A percentile compares a stretch with the other conserved stretches of the same genome.
Evolutionary conservation across 35 echinoderm and acorn worm genomes (phyloP).

Genomic region (Holothuria glaberrima): DNA sequence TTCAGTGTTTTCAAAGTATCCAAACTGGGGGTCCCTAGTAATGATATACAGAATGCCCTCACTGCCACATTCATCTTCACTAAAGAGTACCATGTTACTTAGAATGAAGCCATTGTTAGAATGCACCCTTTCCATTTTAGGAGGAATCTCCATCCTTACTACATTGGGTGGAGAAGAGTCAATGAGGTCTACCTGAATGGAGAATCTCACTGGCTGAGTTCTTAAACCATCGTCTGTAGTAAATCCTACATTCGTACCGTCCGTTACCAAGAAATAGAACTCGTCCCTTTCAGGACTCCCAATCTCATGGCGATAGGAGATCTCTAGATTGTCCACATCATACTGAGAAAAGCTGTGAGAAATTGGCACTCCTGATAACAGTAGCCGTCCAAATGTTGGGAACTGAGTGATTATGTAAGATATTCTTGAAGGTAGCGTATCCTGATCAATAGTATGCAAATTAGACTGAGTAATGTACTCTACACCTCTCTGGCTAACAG

Average conservation of each 20-base stretch:
- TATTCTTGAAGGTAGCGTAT: conserved; percentile 65
- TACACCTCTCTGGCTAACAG: conserved; percentile 55
- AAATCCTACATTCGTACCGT: conserved; percentile 89
- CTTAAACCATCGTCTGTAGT: conserved; percentile 10
- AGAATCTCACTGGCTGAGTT: conserved; percentile 69
- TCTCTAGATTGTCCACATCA: conserved; percentile 83
- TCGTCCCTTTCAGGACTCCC: conserved; percentile 58
- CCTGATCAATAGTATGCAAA: conserved; percentile 74
- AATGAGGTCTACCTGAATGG: conserved; percentile 69
- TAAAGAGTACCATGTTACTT: conserved; percentile 59
- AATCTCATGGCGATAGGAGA: conserved; percentile 75
- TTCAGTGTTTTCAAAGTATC: conserved; percentile 74
- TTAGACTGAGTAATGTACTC: conserved; percentile 63
- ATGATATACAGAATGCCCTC: conserved; percentile 69
- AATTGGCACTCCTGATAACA: conserved; percentile 70
- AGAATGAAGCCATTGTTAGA: conserved; percentile 74
- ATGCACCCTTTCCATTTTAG: conserved; percentile 69
- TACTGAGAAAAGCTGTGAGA: conserved; percentile 74
- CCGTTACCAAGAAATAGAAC: conserved; percentile 82
- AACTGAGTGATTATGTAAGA: conserved; percentile 77
- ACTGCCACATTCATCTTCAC: conserved; percentile 72
- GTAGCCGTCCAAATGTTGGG: conserved; percentile 74
- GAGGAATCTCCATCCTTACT: conserved; percentile 61
- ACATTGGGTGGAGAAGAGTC: conserved; percentile 70
- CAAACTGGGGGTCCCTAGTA: conserved; percentile 71